Evolutionary conservation across 2,797 vertebrate species (phyloP).

Genomic region (Falco concolor): DNA sequence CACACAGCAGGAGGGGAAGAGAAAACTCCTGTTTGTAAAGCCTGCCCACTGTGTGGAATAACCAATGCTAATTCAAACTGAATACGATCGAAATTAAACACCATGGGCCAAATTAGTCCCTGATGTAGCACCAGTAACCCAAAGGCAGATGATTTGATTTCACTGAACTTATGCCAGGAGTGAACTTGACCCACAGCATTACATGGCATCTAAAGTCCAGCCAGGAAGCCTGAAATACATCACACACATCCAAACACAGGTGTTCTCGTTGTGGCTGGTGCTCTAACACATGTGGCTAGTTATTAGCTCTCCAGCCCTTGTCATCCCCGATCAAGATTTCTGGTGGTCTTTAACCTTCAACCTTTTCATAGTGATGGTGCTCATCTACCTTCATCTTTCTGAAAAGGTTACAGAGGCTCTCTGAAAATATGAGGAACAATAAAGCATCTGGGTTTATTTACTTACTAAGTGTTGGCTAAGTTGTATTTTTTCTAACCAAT

Average conservation of each 20-base stretch:
- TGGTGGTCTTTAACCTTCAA: not conserved
- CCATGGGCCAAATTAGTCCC: not conserved
- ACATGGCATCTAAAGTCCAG: fast-evolving
- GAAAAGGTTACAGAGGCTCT: not conserved
- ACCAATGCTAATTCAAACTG: conserved; percentile 19
- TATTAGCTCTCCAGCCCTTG: not conserved
- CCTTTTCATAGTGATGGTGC: not conserved
- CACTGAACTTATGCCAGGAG: not conserved
- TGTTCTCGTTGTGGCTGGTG: not conserved
- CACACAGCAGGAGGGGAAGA: not conserved
- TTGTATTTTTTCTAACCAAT: not conserved
- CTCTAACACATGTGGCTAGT: not conserved
- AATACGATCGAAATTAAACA: not conserved
- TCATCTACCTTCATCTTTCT: not conserved
- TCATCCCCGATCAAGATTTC: not conserved
- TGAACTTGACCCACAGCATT: not conserved
- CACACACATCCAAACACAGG: not conserved
- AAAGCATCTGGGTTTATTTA: not conserved
- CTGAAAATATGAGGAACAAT: not conserved
- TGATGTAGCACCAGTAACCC: not conserved
- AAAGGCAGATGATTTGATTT: not conserved
- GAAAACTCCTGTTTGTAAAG: conserved; percentile 6
- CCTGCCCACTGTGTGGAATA: conserved; percentile 18
- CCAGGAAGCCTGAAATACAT: not conserved
- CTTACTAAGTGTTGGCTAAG: not conserved